Conservation (phyloP, 2,113 vertebrate genomes). For the Dicentrarchus labrax region DNA sequence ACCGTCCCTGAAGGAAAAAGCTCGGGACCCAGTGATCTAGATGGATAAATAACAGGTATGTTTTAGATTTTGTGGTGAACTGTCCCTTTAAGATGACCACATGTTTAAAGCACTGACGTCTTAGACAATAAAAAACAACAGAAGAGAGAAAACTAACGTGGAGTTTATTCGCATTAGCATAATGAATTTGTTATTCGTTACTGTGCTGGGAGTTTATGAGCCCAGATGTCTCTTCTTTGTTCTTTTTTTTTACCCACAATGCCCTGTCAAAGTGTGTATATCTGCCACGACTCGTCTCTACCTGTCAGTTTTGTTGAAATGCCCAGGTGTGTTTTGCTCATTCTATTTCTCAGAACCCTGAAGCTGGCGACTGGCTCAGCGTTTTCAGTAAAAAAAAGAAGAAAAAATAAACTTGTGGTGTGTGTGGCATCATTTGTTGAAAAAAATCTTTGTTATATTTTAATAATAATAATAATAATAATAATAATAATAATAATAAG, state of each 20-base stretch:
- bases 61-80: too few species aligned
- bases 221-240: background rate
- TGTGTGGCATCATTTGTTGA: slow-evolving; percentile 47
- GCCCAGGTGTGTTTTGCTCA: slow-evolving; percentile 75
- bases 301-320: slow-evolving; percentile 70
- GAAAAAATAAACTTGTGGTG: slow-evolving; percentile 53
- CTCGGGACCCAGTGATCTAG: too few species aligned
- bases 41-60: too few species aligned
- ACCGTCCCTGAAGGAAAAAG: too few species aligned
- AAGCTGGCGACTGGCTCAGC: slow-evolving; percentile 70
- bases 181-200: background rate
- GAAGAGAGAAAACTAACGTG: background rate
- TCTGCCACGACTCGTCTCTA: slow-evolving; percentile 46
- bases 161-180: background rate
- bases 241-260: slow-evolving; percentile 8
- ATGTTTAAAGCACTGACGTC: background rate
- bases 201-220: background rate
- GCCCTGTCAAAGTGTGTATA: slow-evolving; percentile 61
- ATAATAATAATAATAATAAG: background rate
- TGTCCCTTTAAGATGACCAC: too few species aligned
- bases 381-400: slow-evolving; percentile 80
- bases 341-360: slow-evolving; percentile 72
- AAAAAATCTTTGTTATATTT: background rate
- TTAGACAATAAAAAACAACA: background rate
- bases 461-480: background rate